phyloP scores from a whole-genome alignment of 2,888 invertebrate species.

The Octodonta nipae region DNA sequence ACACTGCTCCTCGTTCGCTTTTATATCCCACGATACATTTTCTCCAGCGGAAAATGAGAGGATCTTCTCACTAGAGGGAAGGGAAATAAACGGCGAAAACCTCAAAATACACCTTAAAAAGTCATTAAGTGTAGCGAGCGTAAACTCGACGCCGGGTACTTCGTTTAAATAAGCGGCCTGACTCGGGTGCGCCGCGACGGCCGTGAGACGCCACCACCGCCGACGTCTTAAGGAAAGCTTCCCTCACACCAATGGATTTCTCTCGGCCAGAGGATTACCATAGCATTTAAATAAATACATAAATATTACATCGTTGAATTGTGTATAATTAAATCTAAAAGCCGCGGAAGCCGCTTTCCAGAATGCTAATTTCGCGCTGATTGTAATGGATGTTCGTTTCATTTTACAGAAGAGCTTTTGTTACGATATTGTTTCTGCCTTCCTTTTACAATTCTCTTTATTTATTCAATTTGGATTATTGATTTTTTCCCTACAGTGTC shows the following conservation, averaged over 20 bases:
- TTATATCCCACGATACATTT: too few species aligned
- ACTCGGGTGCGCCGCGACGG: conserved; percentile 6
- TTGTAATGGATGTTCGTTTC: conserved; percentile 35
- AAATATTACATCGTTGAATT: conserved; percentile 39
- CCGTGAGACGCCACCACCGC: too few species aligned
- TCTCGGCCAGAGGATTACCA: conserved; percentile 36
- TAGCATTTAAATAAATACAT: conserved; percentile 40
- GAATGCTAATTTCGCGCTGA: conserved; percentile 35
- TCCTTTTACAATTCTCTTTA: conserved; percentile 21
- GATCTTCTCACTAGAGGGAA: conserved; percentile 11
- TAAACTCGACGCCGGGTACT: conserved; percentile 24
- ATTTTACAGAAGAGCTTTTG: conserved; percentile 28
- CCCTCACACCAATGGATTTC: conserved; percentile 27
- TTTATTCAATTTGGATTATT: conserved; percentile 24
- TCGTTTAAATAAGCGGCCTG: conserved; percentile 21
- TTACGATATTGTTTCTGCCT: conserved; percentile 23
- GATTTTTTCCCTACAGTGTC: too few species aligned
- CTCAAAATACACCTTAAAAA: conserved; percentile 30
- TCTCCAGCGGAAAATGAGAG: too few species aligned
- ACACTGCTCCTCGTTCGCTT: too few species aligned
- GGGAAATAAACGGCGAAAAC: conserved; percentile 28
- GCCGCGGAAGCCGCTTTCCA: conserved; percentile 32
- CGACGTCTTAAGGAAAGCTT: too few species aligned
- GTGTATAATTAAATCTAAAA: conserved; percentile 37
- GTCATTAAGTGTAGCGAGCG: conserved; percentile 32